A percentile compares a stretch with the other conserved stretches of the same genome.
Conservation (phyloP, 2,888 invertebrate species). For the Scaptomyza flava region DNA sequence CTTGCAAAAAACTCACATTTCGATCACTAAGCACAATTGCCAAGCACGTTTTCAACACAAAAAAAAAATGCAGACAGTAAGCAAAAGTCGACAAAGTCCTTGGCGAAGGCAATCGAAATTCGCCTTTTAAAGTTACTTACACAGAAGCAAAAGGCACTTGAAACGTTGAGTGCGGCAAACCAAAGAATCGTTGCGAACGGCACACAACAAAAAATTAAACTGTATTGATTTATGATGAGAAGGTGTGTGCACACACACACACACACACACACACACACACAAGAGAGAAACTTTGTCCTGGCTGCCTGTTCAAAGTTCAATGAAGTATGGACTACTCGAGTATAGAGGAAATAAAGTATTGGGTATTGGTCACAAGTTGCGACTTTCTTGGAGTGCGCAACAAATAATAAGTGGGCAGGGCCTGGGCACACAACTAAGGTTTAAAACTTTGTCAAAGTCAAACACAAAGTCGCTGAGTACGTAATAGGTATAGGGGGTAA, state of each 20-base stretch:
- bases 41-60: not conserved
- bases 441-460: constrained; percentile 73
- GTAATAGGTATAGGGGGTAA: constrained; percentile 8
- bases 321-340: constrained; percentile 60
- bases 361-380: constrained; percentile 42
- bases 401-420: constrained; percentile 53
- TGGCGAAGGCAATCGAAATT: constrained; percentile 39
- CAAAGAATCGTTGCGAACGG: constrained; percentile 29
- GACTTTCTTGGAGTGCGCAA: constrained; percentile 48
- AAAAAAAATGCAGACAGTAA: not conserved
- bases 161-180: constrained; percentile 26
- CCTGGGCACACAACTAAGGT: constrained; percentile 8
- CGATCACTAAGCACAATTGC: not conserved
- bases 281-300: constrained; percentile 59
- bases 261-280: not conserved
- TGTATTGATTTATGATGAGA: constrained; percentile 72
- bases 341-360: constrained; percentile 17
- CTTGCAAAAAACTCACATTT: not conserved
- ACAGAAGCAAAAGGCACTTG: constrained; percentile 43
- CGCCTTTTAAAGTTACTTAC: constrained; percentile 48
- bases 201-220: constrained; percentile 64
- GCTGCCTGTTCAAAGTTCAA: constrained; percentile 65
- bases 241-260: constrained; percentile 39
- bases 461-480: constrained; percentile 55
- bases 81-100: constrained; percentile 1